Conservation (phyloP, 1,140 invertebrate genomes). For the Scylla paramamosain region DNA sequence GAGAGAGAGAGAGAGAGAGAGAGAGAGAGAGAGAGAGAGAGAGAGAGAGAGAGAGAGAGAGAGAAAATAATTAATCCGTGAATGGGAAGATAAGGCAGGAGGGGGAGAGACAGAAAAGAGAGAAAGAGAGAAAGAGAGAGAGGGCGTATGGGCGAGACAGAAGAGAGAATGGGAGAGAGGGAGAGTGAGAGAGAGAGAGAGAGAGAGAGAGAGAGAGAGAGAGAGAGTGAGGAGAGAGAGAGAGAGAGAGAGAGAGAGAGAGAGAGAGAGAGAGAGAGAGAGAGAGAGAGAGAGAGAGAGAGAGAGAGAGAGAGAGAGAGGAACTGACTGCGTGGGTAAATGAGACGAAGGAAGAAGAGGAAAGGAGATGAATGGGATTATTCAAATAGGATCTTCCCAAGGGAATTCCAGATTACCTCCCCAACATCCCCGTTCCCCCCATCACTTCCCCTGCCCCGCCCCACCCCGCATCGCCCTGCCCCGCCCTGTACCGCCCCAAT, state of each 20-base stretch:
- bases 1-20: not conserved
- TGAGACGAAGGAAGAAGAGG: not conserved
- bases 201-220: not conserved
- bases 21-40: not conserved
- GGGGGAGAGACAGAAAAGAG: not conserved
- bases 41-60: not conserved
- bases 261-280: constrained; percentile 8
- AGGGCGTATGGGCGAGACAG: not conserved
- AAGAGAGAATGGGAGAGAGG: not conserved
- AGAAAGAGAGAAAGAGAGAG: not conserved
- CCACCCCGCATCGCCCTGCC: too few species aligned
- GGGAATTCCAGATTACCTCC: not conserved
- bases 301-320: not conserved
- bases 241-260: not conserved
- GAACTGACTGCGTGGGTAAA: not conserved
- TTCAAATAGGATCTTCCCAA: not conserved
- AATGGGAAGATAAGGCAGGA: not conserved
- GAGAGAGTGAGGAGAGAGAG: not conserved
- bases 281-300: constrained; percentile 13
- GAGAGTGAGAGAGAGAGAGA: not conserved
- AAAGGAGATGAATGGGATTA: not conserved
- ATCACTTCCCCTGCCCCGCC: not conserved
- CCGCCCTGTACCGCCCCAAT: too few species aligned
- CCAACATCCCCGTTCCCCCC: not conserved
- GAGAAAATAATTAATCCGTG: not conserved